Evolutionary conservation across 2,797 vertebrate species (phyloP).

Genomic region (Arnoldichthys spilopterus): DNA sequence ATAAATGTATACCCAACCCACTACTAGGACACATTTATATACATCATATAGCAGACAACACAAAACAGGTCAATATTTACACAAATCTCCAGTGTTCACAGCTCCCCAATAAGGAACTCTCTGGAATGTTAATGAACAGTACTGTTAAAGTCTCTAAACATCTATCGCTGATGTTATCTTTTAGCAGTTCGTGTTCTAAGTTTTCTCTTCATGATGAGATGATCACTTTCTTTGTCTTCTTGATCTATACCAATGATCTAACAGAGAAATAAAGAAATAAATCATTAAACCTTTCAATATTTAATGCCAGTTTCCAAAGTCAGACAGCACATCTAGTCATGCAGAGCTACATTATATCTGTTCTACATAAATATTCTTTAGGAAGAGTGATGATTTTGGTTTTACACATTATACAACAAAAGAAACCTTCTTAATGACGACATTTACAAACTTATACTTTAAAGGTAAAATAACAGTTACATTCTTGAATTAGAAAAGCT

Average conservation of each 20-base stretch:
- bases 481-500: too few species aligned
- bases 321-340: too few species aligned
- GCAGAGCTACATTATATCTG: too few species aligned
- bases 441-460: too few species aligned
- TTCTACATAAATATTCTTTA: too few species aligned
- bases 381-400: too few species aligned
- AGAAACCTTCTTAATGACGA: too few species aligned
- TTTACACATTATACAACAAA: too few species aligned
- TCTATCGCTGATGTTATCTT: conserved; percentile 53
- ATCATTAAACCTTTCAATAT: too few species aligned
- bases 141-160: background rate
- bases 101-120: background rate
- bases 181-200: conserved; percentile 79
- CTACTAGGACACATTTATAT: background rate
- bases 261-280: background rate
- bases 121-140: background rate
- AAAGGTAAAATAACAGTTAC: too few species aligned
- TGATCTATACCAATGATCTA: conserved; percentile 64
- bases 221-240: conserved; percentile 86
- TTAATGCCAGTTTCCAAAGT: too few species aligned
- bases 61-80: conserved; percentile 9
- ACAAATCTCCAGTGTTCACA: background rate
- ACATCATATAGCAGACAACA: background rate
- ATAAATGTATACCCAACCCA: background rate
- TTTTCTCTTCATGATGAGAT: conserved; percentile 86